Evolutionary conservation across 2,113 vertebrate species (phyloP), one percentile per base, ranked within the genome.

Genomic region (Chaenogobius annularis): DNA sequence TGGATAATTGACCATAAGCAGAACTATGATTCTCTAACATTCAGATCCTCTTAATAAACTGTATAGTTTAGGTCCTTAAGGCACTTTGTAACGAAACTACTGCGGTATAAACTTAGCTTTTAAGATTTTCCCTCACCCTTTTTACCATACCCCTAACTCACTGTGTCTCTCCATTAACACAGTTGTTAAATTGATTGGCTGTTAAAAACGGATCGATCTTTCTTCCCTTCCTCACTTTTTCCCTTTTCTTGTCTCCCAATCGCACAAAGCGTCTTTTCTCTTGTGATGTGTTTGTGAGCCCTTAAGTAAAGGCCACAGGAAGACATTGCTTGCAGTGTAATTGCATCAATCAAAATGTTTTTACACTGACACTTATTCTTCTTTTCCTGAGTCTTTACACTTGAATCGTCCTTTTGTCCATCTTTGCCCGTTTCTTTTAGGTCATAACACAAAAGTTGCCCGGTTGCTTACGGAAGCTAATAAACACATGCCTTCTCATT

Each of bases 281-380:
- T 69, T 71, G 68, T 70, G 76, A 59, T 61, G 62, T 13, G 40
- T 72, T 78, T 88, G 76, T 68, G 68, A 65, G 52, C 47, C 40
- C 68, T 20, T 56, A 56, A 68, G 72, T 75, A 82, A 81, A 78
- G 80, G 70, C 81, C 63, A 80, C 73, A 76, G 80, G 72, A 87
- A 80, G 75, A 82, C 64, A 75, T 73, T 75, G 43, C 76, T 75
- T 62, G 71, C 69, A 65, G 78, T 89, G 88, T 94, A 93, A 94
- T 94, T 92, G 91, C 92, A 84, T 88, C 90, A 91, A 94, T 94
- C 93, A 91, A 94, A 95, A 93, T 91, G 90, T 92, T 93, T 93
- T 90, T 75, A 91, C 90, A 71, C 70, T 64, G 56, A 80, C 22
- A 40, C 6, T 3, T 10, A 26, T 26, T n/a, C 12, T 23, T 58